Conservation (phyloP, 2,888 invertebrate genomes). For the Athalia cordata region DNA sequence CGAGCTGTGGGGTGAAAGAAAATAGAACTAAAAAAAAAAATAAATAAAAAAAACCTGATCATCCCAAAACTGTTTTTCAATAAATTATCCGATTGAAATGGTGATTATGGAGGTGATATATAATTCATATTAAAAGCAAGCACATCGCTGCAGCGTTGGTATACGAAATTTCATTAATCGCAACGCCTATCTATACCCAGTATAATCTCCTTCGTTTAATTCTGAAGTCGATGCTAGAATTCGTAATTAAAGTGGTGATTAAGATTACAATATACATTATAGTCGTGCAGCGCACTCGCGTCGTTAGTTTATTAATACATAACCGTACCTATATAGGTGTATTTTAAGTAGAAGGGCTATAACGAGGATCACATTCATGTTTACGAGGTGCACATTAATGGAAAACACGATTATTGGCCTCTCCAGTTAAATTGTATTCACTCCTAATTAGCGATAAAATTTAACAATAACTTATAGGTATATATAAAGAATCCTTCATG, state of each 20-base stretch:
- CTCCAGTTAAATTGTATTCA: neutral
- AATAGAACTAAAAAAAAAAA: neutral
- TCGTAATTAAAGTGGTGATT: constrained; percentile 26
- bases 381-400: neutral
- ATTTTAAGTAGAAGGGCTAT: neutral
- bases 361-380: neutral
- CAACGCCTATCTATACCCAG: constrained; percentile 12
- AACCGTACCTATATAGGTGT: too few species aligned
- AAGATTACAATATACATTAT: neutral
- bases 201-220: constrained; percentile 11
- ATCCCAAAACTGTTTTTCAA: neutral
- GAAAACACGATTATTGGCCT: constrained; percentile 5
- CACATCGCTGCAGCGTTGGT: neutral
- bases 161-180: constrained; percentile 19
- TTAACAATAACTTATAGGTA: neutral
- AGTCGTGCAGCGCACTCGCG: neutral
- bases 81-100: constrained; percentile 17
- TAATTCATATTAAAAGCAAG: neutral
- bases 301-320: neutral
- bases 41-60: too few species aligned
- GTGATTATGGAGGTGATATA: constrained; percentile 29
- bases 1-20: too few species aligned
- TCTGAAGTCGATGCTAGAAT: constrained; percentile 12
- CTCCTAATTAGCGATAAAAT: constrained; percentile 10
- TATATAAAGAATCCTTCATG: neutral